Evolutionary conservation across 2,888 invertebrate genomes (phyloP).

Genomic region (Nyleta sp.): DNA sequence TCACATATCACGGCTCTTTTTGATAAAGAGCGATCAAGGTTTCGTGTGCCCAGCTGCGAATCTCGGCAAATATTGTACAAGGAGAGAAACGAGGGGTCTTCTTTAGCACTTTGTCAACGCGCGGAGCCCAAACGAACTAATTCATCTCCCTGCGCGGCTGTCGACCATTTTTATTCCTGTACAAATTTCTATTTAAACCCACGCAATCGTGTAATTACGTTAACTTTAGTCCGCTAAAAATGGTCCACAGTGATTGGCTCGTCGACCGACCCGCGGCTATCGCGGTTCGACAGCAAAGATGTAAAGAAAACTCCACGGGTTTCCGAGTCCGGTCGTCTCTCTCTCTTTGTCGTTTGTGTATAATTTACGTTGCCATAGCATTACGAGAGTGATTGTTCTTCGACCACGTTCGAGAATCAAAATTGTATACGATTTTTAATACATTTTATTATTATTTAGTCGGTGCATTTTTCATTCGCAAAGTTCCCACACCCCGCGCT

Average conservation of each 20-base stretch:
- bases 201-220: neutral
- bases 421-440: conserved; percentile 82
- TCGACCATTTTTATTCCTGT: conserved; percentile 54
- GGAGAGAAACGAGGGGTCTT: conserved; percentile 43
- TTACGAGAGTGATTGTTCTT: conserved; percentile 71
- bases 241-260: conserved; percentile 31
- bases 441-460: conserved; percentile 81
- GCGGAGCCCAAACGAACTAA: conserved; percentile 29
- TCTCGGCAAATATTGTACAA: conserved; percentile 53
- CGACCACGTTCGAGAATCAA: conserved; percentile 76
- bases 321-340: conserved; percentile 66
- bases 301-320: conserved; percentile 45
- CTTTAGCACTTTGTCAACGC: conserved; percentile 36
- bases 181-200: conserved; percentile 44
- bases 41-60: conserved; percentile 62
- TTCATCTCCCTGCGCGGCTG: conserved; percentile 36
- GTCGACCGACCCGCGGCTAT: conserved; percentile 40
- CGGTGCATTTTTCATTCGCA: neutral
- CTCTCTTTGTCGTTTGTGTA: conserved; percentile 61
- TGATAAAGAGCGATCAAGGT: conserved; percentile 64
- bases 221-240: conserved; percentile 34
- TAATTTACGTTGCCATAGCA: conserved; percentile 76
- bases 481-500: too few species aligned
- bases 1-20: conserved; percentile 76
- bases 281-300: conserved; percentile 28